These are phyloP conservation scores for Drosophila funebris DNA, from an alignment of 1,140 invertebrate genomes.

Conservation along the genomic window DNA sequence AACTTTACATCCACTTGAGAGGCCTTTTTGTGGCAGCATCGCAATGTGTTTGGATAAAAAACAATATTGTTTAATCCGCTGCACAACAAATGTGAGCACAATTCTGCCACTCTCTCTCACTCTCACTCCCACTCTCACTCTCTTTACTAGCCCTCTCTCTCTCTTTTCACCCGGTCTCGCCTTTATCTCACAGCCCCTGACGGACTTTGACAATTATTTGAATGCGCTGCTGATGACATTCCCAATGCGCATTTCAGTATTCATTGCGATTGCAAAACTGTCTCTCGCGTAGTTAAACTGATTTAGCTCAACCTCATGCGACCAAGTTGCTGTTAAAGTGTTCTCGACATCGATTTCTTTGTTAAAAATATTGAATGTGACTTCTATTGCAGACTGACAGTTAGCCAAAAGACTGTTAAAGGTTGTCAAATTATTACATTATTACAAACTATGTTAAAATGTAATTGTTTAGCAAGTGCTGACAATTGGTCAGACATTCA, in stretches of 20 bases:
- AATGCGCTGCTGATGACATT: slow-evolving; percentile 40
- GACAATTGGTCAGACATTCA: no score
- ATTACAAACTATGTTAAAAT: no score
- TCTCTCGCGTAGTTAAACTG: slow-evolving; percentile 27
- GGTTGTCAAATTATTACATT: no score
- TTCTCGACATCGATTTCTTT: slow-evolving; percentile 3
- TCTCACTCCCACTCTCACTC: neutral
- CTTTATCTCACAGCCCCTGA: neutral
- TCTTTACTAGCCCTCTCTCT: neutral
- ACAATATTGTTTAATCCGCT: neutral
- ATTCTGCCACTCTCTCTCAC: neutral
- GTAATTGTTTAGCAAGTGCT: no score
- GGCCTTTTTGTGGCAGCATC: slow-evolving; percentile 19
- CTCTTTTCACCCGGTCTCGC: neutral
- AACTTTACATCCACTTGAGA: slow-evolving; percentile 39
- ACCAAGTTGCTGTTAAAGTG: neutral
- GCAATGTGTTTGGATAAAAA: no score
- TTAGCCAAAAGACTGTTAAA: no score
- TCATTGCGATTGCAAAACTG: neutral
- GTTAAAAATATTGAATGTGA: neutral
- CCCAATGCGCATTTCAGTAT: neutral
- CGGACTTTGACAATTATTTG: slow-evolving; percentile 36
- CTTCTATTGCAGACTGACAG: no score
- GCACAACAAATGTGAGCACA: neutral
- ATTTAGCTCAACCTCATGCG: slow-evolving; percentile 18